phyloP scores from a whole-genome alignment of 2,113 vertebrate genomes.

The Sciurus niger region DNA sequence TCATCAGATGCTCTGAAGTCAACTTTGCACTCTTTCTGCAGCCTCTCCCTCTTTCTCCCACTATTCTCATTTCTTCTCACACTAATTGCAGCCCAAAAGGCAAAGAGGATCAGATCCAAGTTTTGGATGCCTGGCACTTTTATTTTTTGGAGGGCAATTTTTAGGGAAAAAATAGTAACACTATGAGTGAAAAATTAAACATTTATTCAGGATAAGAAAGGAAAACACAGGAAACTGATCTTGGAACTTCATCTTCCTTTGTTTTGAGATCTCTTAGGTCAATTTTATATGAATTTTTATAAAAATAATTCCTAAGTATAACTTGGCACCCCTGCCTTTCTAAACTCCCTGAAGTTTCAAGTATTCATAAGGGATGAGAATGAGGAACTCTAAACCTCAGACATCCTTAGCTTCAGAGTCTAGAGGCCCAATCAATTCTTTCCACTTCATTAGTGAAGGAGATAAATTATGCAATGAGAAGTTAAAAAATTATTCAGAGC shows the following conservation, averaged over 20 bases:
- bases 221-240: background rate
- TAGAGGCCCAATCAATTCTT: background rate
- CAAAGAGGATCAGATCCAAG: background rate
- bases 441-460: background rate
- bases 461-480: background rate
- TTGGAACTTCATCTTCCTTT: background rate
- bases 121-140: background rate
- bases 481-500: background rate
- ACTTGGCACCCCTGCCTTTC: background rate
- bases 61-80: background rate
- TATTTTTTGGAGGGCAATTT: background rate
- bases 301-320: background rate
- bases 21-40: background rate
- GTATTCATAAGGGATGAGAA: background rate
- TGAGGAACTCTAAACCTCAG: background rate
- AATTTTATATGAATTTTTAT: background rate
- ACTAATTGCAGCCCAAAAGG: background rate
- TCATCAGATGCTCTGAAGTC: background rate
- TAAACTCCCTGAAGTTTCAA: background rate
- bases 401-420: background rate
- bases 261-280: background rate
- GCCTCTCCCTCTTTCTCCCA: background rate
- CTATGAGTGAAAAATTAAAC: background rate
- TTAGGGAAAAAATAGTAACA: background rate
- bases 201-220: background rate